Base-by-base conservation (phyloP, 1,140 invertebrate genomes). In the Formica exsecta region DNA sequence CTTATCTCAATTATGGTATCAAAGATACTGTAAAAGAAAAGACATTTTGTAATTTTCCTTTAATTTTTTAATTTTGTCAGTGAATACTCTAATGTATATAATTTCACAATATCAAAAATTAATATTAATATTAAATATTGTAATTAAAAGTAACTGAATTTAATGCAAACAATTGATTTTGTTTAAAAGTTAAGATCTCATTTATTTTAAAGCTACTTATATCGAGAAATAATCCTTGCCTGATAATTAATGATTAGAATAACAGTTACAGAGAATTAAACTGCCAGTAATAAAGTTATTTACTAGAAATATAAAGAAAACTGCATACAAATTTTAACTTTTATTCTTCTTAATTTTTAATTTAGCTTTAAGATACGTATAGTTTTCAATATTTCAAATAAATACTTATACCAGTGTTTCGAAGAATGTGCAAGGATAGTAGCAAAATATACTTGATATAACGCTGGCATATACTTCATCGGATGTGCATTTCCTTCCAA, bases 401-500 rank as follows among this genome's bases (percentile, higher is more conserved):
- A 29, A 64, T n/a, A 7, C 8, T n/a, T 65, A 32, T 36, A 4
- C 19, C n/a, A 32, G 19, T 36, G 13, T 64, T 29, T 64, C 11
- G 7, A 44, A 66, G 29, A 51, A 48, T n/a, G 59, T 44, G 38
- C 5, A 62, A 64, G 13, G 57, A 41, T 13, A 62, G 38, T 38
- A 51, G 29, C 41, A 32, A 64, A 48, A 51, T 22, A n/a, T 32
- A n/a, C 9, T 79, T 66, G 29, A 16, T 32, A 65, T 32, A 57
- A 80, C 32, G 2, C 8, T 68, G 66, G 9, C 32, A 79, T 22
- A 48, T 44, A 80, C 48, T 83, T 44, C 74, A 29, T 44, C 48
- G 44, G 0, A 25, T 19, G 61, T 41, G 62, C 76, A 44, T 68
- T 79, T 79, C 32, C 76, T 65, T 11, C 65, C 29, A 79, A 54